Conservation (phyloP, 2,797 vertebrate genomes). For the Crenuchus spilurus region DNA sequence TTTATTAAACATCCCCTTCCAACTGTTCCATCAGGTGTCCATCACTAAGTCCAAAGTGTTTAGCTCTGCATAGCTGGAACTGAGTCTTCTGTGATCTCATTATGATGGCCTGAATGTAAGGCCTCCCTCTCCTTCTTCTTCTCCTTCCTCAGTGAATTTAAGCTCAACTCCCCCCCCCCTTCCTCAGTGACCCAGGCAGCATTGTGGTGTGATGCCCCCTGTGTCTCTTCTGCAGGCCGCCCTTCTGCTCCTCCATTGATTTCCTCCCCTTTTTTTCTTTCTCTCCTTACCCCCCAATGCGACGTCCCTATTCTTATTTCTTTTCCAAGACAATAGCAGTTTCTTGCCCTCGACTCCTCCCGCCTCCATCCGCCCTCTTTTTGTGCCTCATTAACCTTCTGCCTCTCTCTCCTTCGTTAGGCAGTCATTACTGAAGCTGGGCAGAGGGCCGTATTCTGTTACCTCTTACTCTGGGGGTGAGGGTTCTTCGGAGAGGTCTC, state of each 20-base stretch:
- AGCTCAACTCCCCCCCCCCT: neutral
- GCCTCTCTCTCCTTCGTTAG: constrained; percentile 48
- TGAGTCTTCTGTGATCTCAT: neutral
- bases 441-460: constrained; percentile 9
- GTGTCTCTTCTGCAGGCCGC: constrained; percentile 29
- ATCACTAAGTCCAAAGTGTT: neutral
- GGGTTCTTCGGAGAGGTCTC: neutral
- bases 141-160: neutral
- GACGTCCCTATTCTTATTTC: constrained; percentile 38
- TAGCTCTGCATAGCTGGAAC: neutral
- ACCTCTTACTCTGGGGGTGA: neutral
- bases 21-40: neutral
- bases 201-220: constrained; percentile 53
- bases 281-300: constrained; percentile 29
- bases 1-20: neutral
- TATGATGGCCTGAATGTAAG: neutral
- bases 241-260: constrained; percentile 69
- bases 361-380: constrained; percentile 11
- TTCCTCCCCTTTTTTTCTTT: constrained; percentile 34
- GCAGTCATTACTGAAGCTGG: constrained; percentile 20
- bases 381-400: constrained; percentile 69
- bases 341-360: constrained; percentile 37
- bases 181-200: constrained; percentile 46
- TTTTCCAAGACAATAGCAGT: constrained; percentile 54
- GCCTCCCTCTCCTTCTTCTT: no score